Conservation (phyloP, 2,113 vertebrate species). For the Actinemys pallida region DNA sequence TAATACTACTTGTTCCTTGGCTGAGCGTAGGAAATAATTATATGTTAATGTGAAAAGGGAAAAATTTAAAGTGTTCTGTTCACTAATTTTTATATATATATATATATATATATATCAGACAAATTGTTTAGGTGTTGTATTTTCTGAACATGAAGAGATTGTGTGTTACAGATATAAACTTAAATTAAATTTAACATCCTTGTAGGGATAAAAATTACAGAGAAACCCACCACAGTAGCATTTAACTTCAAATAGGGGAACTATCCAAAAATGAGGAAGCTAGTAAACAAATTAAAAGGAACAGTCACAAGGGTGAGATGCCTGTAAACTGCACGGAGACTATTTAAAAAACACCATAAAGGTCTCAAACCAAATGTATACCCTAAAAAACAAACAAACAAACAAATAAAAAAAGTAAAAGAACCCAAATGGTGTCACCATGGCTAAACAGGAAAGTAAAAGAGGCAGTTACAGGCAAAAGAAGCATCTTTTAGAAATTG, state of each 20-base stretch:
- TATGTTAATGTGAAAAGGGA: slow-evolving; percentile 30
- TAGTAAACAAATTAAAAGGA: neutral
- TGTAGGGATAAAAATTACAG: neutral
- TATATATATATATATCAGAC: slow-evolving; percentile 31
- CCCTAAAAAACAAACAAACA: neutral
- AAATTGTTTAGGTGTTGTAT: neutral
- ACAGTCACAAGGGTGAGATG: neutral
- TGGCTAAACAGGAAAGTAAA: neutral
- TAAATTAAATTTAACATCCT: neutral
- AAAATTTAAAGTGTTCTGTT: slow-evolving; percentile 35
- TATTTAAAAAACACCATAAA: neutral
- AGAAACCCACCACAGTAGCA: neutral
- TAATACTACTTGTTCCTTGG: slow-evolving; percentile 46
- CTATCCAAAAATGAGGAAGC: neutral
- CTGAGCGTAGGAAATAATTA: slow-evolving; percentile 70
- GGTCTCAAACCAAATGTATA: neutral
- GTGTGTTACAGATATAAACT: neutral
- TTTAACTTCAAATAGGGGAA: neutral
- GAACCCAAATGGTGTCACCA: neutral
- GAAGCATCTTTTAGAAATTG: neutral
- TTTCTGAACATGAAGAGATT: neutral
- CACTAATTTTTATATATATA: slow-evolving; percentile 72
- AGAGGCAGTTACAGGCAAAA: neutral
- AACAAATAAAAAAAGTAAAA: neutral
- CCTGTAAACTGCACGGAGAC: neutral